Base-by-base conservation (phyloP, 2,797 vertebrate genomes). In the Enteromius radiatus region DNA sequence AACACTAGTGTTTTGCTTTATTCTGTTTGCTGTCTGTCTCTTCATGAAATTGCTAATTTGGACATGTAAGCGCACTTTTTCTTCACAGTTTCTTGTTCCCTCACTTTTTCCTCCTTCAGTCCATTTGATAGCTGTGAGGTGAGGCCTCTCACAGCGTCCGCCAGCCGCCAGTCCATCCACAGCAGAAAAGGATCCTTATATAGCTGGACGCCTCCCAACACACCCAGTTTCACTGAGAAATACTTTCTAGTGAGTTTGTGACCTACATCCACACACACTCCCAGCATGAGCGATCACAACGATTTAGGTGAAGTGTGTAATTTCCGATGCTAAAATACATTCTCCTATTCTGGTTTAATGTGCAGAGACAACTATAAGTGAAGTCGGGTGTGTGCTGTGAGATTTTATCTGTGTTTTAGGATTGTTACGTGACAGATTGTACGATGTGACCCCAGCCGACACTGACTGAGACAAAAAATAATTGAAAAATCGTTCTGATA, bases 211-310 rank as follows among this genome's bases (percentile, higher is more conserved):
- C 96, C 97, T 0, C 96, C 97, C 0, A 97, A 92, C 88, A 98
- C 96, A 0, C 97, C 97, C 41, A 98, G 95, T 90, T 98, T 98
- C 93, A 96, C 95, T 0, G 97, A 98, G 91, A 97, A 96, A 21
- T 97, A 97, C 88, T 97, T 96, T 80, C 91, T 96, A 86, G 97
- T 99, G 89, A 96, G 96, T 92, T 12, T 17, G 26, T 19, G 15
- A 9, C 43, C 45, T 63, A 69, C 21, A 64, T 36, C 63, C 38
- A 56, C 49, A 79, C 61, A n/a, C 74, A 41, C 70, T 45, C 67
- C 67, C 23, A 49, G 61, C 82, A 81, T 75, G 28, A 49, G 56
- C 36, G 21, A 19, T 73, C 47, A n/a, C 54, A 59, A 47, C 28
- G 10, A 41, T 36, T 73, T 31, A 68, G 21, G 38, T 76, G 63